Base-by-base conservation (phyloP, 2,888 invertebrate genomes). In the Pterostichus madidus region DNA sequence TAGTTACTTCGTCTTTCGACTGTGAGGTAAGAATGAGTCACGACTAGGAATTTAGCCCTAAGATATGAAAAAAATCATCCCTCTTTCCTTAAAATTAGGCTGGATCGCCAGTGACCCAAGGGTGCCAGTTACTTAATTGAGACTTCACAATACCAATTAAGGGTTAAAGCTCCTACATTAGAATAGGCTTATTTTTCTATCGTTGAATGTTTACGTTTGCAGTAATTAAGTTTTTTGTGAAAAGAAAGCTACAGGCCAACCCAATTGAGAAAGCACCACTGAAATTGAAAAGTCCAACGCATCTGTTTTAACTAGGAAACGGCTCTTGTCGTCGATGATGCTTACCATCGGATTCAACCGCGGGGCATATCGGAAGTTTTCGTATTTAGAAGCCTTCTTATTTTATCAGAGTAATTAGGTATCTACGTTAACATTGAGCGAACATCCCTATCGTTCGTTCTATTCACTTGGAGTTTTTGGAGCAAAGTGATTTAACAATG, bases 261-360 rank as follows among this genome's bases (percentile, higher is more conserved):
- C 68, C 6, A 7, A 13, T 68, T 68, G 68, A 68, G 15, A 39
- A 1, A 68, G 44, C 5, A 15, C 15, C 7, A 31, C 81, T 17
- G 56, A 24, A 24, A 76, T 80, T 80, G 53, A 6, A 56, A 10
- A 49, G 6, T 71, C 73, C 31, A 56, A 81, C 46, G 81, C 75
- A 44, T 81, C 75, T 5, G 73, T 83, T 80, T 83, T 77, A 15
- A 80, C 82, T 49, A 49, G n/a, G n/a, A n/a, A n/a, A n/a, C n/a
- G n/a, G n/a, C n/a, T n/a, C n/a, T n/a, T n/a, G n/a, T n/a, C n/a
- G n/a, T n/a, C n/a, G n/a, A n/a, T n/a, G 24, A 24, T 24, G 1
- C 3, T 24, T 2, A 24, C 1, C 1, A 24, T 24, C 24, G 3
- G 24, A 24, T 24, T 24, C 3, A 24, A 2, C 24, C 24, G 1